Base-by-base conservation (phyloP, 37 sponge, comb jelly and placozoan genomes). In the Dysidea cf. avara region DNA sequence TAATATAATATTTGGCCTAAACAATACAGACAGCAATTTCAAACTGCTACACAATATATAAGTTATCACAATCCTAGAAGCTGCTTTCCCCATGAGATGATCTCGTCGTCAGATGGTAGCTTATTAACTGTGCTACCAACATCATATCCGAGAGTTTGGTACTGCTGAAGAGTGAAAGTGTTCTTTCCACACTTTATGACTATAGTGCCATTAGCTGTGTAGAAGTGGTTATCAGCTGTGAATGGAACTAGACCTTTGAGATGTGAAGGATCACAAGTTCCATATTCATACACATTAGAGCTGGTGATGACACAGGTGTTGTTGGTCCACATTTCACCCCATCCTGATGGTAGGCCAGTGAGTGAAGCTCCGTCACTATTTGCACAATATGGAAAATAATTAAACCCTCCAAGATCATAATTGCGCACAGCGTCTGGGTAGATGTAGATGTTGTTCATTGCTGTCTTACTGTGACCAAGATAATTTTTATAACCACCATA, bases 251-350 rank as follows among this genome's bases (percentile, higher is more conserved):
- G 62, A 4, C 75, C 83, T 22, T 31, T 67, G 21, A 56, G 71
- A 35, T 71, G 36, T 1, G 51, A 14, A 9, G 72, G 83, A 4
- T 56, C 28, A 40, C 83, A 82, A 24, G 54, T 51, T 13, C 60
- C 61, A 58, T 68, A 74, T 6, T 49, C 58, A 53, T 82, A 82
- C 17, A 82, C 56, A 30, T 66, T 57, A 21, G 83, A 61, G 34
- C 67, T 82, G 53, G 75, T 68, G 32, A 82, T 82, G 53, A 82
- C 58, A 38, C 83, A 82, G 28, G 83, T 75, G 31, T 82, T 82
- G 40, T 82, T 82, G 53, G 39, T 37, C 75, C 76, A 82, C 7
- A 67, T 50, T 49, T 82, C 83, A 0, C 68, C 83, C 75, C 75
- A 82, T 21, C 83, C 83, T 2, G 82, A 82, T 0, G 83, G 68